A percentile compares a stretch with the other conserved stretches of the same genome.
These are phyloP conservation scores for Poeciliopsis retropinna DNA, from an alignment of 2,113 vertebrate species.

Conservation along the genomic window DNA sequence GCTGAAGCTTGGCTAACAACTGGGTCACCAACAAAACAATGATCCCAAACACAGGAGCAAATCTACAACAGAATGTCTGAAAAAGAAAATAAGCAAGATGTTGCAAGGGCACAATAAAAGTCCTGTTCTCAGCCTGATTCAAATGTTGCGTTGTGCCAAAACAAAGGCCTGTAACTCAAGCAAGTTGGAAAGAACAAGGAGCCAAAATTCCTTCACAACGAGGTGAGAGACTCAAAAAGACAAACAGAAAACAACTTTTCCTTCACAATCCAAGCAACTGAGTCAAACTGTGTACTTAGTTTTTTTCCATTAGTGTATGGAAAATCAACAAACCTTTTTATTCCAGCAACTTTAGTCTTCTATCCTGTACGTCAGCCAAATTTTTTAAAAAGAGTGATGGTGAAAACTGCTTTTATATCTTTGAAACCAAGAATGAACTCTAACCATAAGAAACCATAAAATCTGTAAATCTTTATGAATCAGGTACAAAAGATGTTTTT, in stretches of 20 bases:
- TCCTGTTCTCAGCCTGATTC: not conserved
- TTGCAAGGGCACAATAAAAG: not conserved
- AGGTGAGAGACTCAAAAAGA: not conserved
- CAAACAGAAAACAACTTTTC: not conserved
- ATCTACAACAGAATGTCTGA: not conserved
- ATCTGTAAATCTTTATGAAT: not conserved
- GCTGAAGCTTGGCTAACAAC: not conserved
- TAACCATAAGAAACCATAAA: not conserved
- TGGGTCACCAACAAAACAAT: not conserved
- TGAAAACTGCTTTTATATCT: not conserved
- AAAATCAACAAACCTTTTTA: not conserved
- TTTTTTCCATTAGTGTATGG: not conserved
- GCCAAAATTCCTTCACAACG: not conserved
- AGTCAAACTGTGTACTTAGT: not conserved
- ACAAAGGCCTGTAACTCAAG: not conserved
- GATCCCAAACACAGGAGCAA: not conserved
- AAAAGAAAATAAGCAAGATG: not conserved
- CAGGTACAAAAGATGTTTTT: too few relatives aligned
- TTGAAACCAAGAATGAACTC: too few relatives aligned
- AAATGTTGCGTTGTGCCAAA: not conserved
- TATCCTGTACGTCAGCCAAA: too few relatives aligned
- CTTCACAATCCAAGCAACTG: not conserved
- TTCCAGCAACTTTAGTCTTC: not conserved
- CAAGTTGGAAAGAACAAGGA: not conserved
- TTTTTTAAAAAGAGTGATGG: not conserved